Conservation (phyloP, 1,140 invertebrate genomes). For the Oncopodura yosiiana region DNA sequence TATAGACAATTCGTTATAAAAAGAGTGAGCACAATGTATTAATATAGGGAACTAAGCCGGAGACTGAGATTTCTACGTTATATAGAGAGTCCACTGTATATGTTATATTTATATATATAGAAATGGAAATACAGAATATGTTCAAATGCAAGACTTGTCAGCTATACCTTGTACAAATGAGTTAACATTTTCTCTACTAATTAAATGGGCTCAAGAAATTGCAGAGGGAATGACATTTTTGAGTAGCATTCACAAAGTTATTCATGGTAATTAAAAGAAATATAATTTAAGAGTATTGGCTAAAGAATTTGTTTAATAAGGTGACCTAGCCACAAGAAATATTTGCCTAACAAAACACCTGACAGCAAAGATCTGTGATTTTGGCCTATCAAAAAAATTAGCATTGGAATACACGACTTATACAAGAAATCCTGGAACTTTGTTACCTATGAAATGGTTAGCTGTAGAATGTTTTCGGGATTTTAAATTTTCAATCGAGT, state of each 20-base stretch:
- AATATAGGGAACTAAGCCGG: too few species aligned
- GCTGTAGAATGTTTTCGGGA: slow-evolving; percentile 43
- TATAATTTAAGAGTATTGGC: background rate
- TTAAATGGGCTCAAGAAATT: slow-evolving; percentile 22
- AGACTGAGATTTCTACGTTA: too few species aligned
- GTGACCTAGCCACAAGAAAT: slow-evolving; percentile 22
- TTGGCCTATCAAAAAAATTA: slow-evolving; percentile 19
- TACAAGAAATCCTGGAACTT: too few species aligned
- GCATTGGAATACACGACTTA: too few species aligned
- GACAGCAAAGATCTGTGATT: slow-evolving; percentile 23
- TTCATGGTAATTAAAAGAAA: background rate
- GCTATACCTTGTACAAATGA: too few species aligned
- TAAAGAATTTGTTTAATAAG: slow-evolving; percentile 17
- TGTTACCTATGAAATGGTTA: slow-evolving; percentile 46
- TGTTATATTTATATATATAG: too few species aligned
- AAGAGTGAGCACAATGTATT: too few species aligned
- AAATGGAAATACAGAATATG: too few species aligned
- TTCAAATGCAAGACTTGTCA: too few species aligned
- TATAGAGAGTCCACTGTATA: too few species aligned
- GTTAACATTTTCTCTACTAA: too few species aligned
- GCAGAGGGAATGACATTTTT: slow-evolving; percentile 22
- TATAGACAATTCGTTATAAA: too few species aligned
- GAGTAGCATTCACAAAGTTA: slow-evolving; percentile 23
- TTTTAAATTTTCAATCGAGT: slow-evolving; percentile 41
- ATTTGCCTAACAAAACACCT: slow-evolving; percentile 4